Percentiles rank a stretch among this genome's conserved stretches.
phyloP scores from a whole-genome alignment of 1,140 invertebrate species.

The Thaumetopoea pityocampa region DNA sequence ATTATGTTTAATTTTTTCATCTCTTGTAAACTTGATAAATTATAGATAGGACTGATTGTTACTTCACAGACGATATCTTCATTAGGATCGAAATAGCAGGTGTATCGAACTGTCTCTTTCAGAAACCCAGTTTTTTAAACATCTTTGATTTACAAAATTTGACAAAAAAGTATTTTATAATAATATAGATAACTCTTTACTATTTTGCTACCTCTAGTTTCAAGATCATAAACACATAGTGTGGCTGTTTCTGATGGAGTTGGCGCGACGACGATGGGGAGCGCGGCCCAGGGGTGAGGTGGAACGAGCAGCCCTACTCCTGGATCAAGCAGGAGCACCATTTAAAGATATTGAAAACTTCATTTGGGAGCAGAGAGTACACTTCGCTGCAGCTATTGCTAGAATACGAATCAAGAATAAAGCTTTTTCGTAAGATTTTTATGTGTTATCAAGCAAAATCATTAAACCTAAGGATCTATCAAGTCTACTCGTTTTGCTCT shows the following conservation, averaged over 20 bases:
- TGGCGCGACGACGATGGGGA: slow-evolving; percentile 54
- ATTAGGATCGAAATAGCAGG: too few relatives aligned
- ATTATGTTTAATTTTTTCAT: too few relatives aligned
- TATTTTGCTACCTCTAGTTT: slow-evolving; percentile 30
- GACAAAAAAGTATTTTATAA: too few relatives aligned
- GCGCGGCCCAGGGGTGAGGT: slow-evolving; percentile 40
- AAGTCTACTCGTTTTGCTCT: not conserved
- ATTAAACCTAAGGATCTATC: too few relatives aligned
- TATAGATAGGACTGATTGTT: too few relatives aligned
- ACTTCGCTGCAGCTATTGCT: slow-evolving; percentile 82
- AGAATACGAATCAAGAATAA: slow-evolving; percentile 83
- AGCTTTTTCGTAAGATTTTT: slow-evolving; percentile 76
- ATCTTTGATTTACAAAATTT: too few relatives aligned
- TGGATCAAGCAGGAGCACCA: slow-evolving; percentile 39
- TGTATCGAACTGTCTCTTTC: too few relatives aligned
- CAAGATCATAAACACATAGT: slow-evolving; percentile 39
- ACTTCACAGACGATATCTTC: too few relatives aligned
- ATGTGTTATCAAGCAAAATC: too few relatives aligned
- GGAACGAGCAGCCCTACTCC: slow-evolving; percentile 35
- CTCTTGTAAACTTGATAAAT: too few relatives aligned
- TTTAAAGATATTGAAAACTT: slow-evolving; percentile 76
- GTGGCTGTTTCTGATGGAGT: slow-evolving; percentile 65
- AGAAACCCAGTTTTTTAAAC: too few relatives aligned
- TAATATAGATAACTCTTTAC: too few relatives aligned
- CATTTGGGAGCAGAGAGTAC: slow-evolving; percentile 79